These are phyloP conservation scores for Petaurus breviceps DNA, from an alignment of 2,113 vertebrate genomes.

Conservation along the genomic window DNA sequence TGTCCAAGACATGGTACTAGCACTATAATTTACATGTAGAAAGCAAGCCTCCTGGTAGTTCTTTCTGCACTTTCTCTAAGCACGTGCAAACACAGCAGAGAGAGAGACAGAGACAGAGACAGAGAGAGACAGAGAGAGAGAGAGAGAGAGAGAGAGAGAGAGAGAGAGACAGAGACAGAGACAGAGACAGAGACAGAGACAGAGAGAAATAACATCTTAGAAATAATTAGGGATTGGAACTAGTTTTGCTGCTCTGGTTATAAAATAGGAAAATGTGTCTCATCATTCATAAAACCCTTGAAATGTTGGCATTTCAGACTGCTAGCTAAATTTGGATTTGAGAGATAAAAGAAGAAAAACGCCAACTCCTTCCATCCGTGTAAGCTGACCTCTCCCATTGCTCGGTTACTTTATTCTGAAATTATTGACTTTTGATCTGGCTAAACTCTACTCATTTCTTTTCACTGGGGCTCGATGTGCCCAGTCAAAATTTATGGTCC, in stretches of 20 bases:
- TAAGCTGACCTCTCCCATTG: conserved; percentile 53
- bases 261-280: not conserved
- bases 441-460: conserved; percentile 38
- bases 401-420: conserved; percentile 60
- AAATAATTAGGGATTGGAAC: not conserved
- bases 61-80: not conserved
- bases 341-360: conserved; percentile 10
- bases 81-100: not conserved
- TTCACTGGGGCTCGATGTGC: conserved; percentile 50
- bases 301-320: not conserved
- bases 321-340: conserved; percentile 53
- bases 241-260: not conserved
- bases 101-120: too few species aligned
- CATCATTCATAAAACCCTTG: conserved; percentile 44
- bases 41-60: not conserved
- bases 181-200: not conserved
- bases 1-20: not conserved
- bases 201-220: not conserved
- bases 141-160: not conserved
- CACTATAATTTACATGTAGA: not conserved
- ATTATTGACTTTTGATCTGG: conserved; percentile 65
- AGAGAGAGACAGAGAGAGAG: not conserved
- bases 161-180: too few species aligned
- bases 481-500: conserved; percentile 66
- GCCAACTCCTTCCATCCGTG: conserved; percentile 36